phyloP scores from a whole-genome alignment of 2,797 vertebrate species.

The Pseudochromis fuscus region DNA sequence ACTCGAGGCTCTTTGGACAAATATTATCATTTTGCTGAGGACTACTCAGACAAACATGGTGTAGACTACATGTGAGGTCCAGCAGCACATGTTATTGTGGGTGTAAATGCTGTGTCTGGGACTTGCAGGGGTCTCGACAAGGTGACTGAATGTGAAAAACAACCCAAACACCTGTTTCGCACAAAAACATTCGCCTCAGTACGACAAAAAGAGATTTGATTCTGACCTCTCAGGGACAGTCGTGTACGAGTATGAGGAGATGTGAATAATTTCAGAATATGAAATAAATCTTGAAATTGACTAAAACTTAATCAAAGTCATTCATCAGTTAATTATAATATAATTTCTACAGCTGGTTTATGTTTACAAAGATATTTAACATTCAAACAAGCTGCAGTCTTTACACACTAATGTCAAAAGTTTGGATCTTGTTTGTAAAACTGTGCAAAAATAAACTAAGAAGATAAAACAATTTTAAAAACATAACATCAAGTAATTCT shows the following conservation, averaged over 20 bases:
- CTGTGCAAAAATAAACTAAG: neutral
- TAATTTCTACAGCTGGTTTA: neutral
- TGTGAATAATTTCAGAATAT: slow-evolving; percentile 18
- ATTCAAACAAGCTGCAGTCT: neutral
- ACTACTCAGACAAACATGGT: slow-evolving; percentile 75
- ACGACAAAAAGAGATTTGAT: slow-evolving; percentile 36
- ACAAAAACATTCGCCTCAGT: slow-evolving; percentile 34
- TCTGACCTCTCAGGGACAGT: slow-evolving; percentile 21
- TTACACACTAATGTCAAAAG: neutral
- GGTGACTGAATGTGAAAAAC: slow-evolving; percentile 74
- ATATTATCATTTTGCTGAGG: slow-evolving; percentile 87
- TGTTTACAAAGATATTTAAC: neutral
- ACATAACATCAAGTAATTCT: slow-evolving; percentile 35
- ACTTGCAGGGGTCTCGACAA: slow-evolving; percentile 62
- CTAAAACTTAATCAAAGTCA: neutral
- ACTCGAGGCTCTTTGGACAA: slow-evolving; percentile 77
- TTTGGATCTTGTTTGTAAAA: neutral
- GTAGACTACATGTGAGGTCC: slow-evolving; percentile 85
- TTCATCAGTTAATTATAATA: neutral
- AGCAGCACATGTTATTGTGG: slow-evolving; percentile 76
- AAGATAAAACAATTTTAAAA: slow-evolving; percentile 5
- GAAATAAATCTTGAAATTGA: slow-evolving; percentile 13
- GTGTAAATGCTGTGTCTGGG: slow-evolving; percentile 83
- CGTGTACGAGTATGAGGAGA: slow-evolving; percentile 14
- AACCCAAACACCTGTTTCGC: slow-evolving; percentile 84